Evolutionary conservation across 2,113 vertebrate species (phyloP), one percentile per base, ranked within the genome.

Genomic region (Setophaga petechia): DNA sequence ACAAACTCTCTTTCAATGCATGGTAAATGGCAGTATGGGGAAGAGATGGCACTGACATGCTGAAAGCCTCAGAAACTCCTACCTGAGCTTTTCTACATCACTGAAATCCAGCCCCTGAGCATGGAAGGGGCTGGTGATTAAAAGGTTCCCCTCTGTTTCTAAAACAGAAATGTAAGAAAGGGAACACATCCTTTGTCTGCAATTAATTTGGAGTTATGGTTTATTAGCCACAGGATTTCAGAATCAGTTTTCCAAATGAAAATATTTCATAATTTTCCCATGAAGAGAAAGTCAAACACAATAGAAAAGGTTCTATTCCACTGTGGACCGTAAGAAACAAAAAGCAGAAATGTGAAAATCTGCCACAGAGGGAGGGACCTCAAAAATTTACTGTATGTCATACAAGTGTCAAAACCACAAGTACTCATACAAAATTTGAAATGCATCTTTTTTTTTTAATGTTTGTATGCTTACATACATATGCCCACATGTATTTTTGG

Each of bases 401-500:
- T 44, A 63, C 6, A n/a, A 63, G 33, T 15, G 2, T 28, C 15
- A 61, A 61, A 91, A 57, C 30, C 25, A 37, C 0, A 0, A 54
- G 20, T 16, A 51, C 25, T 62, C 6, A 33, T 21, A 15, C 4
- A 11, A 23, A 14, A 41, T 24, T 58, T 51, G 33, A 76, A 51
- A 46, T 6, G 9, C 8, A 6, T 11, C 2, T 1, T 30, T 6
- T 28, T 6, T 28, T 27, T 24, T 6, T 10, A 31, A 47, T 14
- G 10, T 1, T 9, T 3, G 2, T 12, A 16, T 4, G 8, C 15
- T 8, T 51, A 22, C 3, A 33, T 57, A 16, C 13, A 15, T 47
- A 33, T 4, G 47, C 8, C 9, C 49, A 22, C 1, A 0, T 13
- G 10, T 19, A 10, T 46, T 15, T 77, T 24, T 9, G 9, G 24